Percentiles rank a stretch among this genome's conserved stretches.
These are phyloP conservation scores for Ephydatia muelleri DNA, from an alignment of 37 sponge, comb jelly and placozoan genomes.

Conservation along the genomic window DNA sequence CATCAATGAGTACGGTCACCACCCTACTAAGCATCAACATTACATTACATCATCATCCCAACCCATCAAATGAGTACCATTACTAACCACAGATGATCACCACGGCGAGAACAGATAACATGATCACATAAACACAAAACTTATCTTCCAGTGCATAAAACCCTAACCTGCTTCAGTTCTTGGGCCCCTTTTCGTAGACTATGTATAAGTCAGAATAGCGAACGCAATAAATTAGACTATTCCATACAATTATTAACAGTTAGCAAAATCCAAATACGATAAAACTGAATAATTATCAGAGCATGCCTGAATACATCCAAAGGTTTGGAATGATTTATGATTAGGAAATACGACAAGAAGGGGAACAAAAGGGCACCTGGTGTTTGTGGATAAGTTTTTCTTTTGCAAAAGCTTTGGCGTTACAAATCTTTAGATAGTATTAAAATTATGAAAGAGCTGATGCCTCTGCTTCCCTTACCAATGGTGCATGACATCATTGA, in stretches of 20 bases:
- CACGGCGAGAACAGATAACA: neutral
- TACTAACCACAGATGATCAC: neutral
- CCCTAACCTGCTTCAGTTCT: slow-evolving; percentile 67
- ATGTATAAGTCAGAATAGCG: slow-evolving; percentile 45
- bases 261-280: neutral
- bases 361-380: too few species aligned
- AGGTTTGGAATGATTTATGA: too few species aligned
- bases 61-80: too few species aligned
- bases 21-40: too few species aligned
- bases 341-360: too few species aligned
- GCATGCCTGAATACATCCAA: neutral
- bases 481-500: slow-evolving; percentile 94
- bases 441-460: neutral
- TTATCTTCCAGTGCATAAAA: neutral
- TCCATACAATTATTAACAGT: neutral
- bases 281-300: neutral
- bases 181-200: slow-evolving; percentile 80
- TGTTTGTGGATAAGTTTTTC: neutral
- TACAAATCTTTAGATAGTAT: neutral
- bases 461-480: slow-evolving; percentile 61
- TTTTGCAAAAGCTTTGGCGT: neutral
- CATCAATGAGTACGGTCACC: too few species aligned
- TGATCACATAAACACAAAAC: neutral
- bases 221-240: slow-evolving; percentile 14
- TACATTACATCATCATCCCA: too few species aligned